Evolutionary conservation across 2,797 vertebrate species (phyloP), one percentile per base, ranked within the genome.

Genomic region (Aulostomus chinensis): DNA sequence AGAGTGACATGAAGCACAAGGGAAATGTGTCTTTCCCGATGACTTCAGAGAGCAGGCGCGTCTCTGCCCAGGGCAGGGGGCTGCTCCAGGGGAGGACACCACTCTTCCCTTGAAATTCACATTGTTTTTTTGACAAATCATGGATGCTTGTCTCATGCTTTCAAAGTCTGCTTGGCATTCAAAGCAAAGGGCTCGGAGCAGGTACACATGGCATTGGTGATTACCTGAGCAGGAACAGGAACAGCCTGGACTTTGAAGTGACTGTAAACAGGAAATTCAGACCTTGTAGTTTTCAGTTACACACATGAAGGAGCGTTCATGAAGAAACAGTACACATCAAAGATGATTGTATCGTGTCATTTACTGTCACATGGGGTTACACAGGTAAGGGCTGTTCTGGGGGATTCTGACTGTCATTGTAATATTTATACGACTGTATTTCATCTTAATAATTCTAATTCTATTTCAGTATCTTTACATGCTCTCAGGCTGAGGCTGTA

Each of bases 1-100:
- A 46, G 11, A 43, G 3, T 25, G 9, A 36, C 3, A 12, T 11
- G 20, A 2, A 61, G 51, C 17, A 18, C 39, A 50, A 37, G 38
- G n/a, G 21, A 60, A 59, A 55, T 26, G 33, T 50, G 48, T 59
- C 49, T 5, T 28, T 72, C 35, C 46, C 2, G 5, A 66, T 71
- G n/a, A 30, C 49, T 74, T 72, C 37, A 65, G 58, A 70, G 57
- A 53, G 31, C n/a, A 31, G 36, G n/a, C n/a, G n/a, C 15, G 28
- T 66, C 38, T 45, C 17, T 76, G 52, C 34, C 31, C 21, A n/a
- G 8, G 11, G 56, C 37, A 50, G 29, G 35, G 38, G 40, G 37
- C 7, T 58, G 47, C 35, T 55, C 39, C 48, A 63, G 37, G 54
- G 16, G 21, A 50, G 18, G 45, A 53, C 45, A 22, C 28, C n/a